A percentile compares a stretch with the other conserved stretches of the same genome.
Conservation (phyloP, 2,888 invertebrate species). For the Drosophila aldrichi region DNA sequence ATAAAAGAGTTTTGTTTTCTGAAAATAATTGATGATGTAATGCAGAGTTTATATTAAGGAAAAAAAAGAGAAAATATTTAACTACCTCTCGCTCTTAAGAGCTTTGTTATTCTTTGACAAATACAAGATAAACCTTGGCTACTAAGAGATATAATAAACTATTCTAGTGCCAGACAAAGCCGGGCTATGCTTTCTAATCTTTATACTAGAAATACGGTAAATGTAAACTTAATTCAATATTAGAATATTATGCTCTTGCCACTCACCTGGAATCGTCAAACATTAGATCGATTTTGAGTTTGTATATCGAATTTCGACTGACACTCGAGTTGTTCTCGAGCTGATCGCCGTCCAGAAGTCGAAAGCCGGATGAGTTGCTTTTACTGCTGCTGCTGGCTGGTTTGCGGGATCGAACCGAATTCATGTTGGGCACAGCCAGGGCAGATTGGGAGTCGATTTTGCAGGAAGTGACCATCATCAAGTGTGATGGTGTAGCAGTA, state of each 20-base stretch:
- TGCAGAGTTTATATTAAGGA: not conserved
- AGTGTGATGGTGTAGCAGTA: constrained; percentile 14
- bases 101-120: not conserved
- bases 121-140: not conserved
- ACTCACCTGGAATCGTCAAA: constrained; percentile 90
- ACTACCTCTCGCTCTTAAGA: not conserved
- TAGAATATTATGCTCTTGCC: not conserved
- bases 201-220: not conserved
- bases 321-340: constrained; percentile 85
- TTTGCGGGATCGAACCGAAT: constrained; percentile 76
- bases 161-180: not conserved
- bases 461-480: constrained; percentile 85
- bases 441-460: constrained; percentile 83
- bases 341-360: constrained; percentile 85
- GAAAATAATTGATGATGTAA: not conserved
- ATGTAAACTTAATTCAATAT: not conserved
- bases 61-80: not conserved
- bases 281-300: constrained; percentile 94
- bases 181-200: not conserved
- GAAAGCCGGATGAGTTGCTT: constrained; percentile 84
- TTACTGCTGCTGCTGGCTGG: constrained; percentile 70
- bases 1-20: not conserved
- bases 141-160: not conserved
- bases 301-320: constrained; percentile 89
- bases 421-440: constrained; percentile 83